Base-by-base conservation (phyloP, 2,113 vertebrate species). In the Pionites leucogaster region DNA sequence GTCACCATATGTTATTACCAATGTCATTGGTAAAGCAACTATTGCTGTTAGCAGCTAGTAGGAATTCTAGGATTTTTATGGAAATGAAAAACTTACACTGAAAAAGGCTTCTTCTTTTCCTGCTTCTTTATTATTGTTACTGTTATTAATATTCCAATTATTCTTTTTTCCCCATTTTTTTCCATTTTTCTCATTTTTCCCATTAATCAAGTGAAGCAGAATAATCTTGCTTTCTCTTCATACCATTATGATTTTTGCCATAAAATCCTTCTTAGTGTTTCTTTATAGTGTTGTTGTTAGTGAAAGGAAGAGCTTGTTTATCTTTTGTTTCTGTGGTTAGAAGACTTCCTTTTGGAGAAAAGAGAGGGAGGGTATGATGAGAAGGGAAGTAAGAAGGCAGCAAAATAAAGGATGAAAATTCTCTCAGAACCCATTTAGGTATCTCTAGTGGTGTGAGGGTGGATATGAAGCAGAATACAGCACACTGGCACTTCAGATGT, bases 401-500 rank as follows among this genome's bases (percentile, higher is more conserved):
- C 25, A 90, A 80, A 93, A 87, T 29, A 29, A 86, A 94, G 41
- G 22, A 77, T 46, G 19, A 90, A 77, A 95, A 67, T 83, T 82
- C 13, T 90, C 71, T 50, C 49, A n/a, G 67, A 89, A 70, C 18
- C 20, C 75, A n/a, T n/a, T 95, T 76, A 47, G 60, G 37, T 80
- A 39, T 91, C 65, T 74, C 37, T 46, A 42, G 44, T 46, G 59
- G 37, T 44, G 71, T 37, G 42, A 85, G 71, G 64, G 68, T 67
- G 82, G 15, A 67, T 91, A 53, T 50, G 76, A 90, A 83, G 82
- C 75, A 88, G 85, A 86, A 35, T 88, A 74, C 63, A 90, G 59
- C 63, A 55, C 55, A 23, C 23, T 93, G 65, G 65, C 57, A 84
- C 75, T 91, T 95, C 90, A 93, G 92, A 95, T 90, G 68, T 88